Conservation (phyloP, 2,888 invertebrate genomes). For the Anthophora plumipes region DNA sequence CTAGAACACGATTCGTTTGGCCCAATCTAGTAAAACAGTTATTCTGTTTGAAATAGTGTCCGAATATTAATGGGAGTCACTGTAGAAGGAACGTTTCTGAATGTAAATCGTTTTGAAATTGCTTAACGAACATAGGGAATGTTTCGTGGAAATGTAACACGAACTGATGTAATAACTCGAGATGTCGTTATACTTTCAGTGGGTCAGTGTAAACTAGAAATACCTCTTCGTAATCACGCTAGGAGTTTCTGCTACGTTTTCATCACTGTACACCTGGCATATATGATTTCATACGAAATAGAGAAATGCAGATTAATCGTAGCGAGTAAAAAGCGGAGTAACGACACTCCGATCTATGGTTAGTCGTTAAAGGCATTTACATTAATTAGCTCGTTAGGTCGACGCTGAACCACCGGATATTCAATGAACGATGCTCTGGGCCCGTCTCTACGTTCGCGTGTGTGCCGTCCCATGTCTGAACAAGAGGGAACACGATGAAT, state of each 20-base stretch:
- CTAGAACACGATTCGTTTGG: no score
- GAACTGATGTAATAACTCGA: constrained; percentile 11
- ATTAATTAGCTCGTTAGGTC: constrained; percentile 49
- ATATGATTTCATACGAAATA: constrained; percentile 43
- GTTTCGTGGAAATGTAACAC: not conserved
- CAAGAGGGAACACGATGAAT: constrained; percentile 76
- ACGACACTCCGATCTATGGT: constrained; percentile 25
- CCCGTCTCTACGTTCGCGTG: constrained; percentile 44
- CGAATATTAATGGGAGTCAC: no score
- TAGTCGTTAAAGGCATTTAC: constrained; percentile 47
- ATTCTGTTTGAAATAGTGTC: no score
- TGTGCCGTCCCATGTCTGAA: constrained; percentile 63
- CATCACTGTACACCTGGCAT: constrained; percentile 7
- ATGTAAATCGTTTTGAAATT: constrained; percentile 8
- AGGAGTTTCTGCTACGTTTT: constrained; percentile 5
- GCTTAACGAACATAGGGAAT: not conserved
- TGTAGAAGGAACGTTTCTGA: not conserved
- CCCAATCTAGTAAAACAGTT: no score
- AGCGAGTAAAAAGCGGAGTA: not conserved
- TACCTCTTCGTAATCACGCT: not conserved
- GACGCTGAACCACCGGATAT: constrained; percentile 30
- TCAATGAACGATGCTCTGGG: constrained; percentile 54
- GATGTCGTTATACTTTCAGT: not conserved
- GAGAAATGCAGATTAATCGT: constrained; percentile 47
- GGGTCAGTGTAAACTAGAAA: constrained; percentile 20